These are phyloP conservation scores for Macroglossus sobrinus DNA, from an alignment of 2,113 vertebrate genomes.

Conservation along the genomic window DNA sequence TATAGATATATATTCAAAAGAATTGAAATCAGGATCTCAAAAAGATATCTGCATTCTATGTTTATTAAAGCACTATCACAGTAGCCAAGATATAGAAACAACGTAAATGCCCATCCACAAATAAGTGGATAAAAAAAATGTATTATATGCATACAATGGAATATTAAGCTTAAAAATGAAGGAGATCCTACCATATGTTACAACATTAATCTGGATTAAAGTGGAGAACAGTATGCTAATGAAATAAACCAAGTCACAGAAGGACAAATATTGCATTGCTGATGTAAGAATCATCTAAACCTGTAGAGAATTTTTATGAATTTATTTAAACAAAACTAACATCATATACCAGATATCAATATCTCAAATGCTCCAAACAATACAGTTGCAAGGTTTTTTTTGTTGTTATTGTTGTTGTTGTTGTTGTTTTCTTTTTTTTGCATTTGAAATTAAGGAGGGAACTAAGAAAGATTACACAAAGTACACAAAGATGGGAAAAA, in stretches of 20 bases:
- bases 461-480: too few species aligned
- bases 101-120: background rate
- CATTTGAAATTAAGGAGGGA: too few species aligned
- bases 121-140: background rate
- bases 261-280: background rate
- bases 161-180: background rate
- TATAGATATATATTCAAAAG: background rate
- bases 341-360: too few species aligned
- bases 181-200: background rate
- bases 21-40: background rate
- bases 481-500: too few species aligned
- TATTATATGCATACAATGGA: background rate
- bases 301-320: too few species aligned
- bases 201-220: background rate
- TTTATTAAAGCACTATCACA: background rate
- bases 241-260: background rate
- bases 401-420: too few species aligned
- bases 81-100: background rate
- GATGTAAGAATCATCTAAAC: too few species aligned
- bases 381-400: too few species aligned
- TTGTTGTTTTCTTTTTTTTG: too few species aligned
- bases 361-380: too few species aligned
- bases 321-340: too few species aligned
- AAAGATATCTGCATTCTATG: background rate
- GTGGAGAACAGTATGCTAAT: background rate